Conservation (phyloP, 2,113 vertebrate genomes). For the Siniperca chuatsi region DNA sequence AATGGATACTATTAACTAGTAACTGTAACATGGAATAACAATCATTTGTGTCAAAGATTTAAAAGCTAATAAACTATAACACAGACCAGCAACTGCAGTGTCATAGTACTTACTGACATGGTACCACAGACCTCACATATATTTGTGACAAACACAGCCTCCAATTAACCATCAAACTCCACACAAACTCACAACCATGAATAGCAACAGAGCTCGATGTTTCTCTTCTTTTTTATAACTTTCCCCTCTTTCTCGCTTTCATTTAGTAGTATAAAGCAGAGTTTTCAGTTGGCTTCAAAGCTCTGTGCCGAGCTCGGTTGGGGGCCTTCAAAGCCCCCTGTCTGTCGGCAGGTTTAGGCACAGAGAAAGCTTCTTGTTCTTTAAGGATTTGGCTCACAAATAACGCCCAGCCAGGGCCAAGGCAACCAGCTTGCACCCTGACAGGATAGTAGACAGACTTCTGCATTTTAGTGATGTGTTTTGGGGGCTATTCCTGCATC, state of each 20-base stretch:
- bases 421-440: slow-evolving; percentile 76
- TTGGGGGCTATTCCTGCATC: slow-evolving; percentile 62
- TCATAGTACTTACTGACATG: slow-evolving; percentile 6
- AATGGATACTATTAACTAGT: neutral
- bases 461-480: slow-evolving; percentile 71
- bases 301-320: slow-evolving; percentile 85
- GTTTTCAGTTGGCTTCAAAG: slow-evolving; percentile 87
- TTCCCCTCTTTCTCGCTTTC: slow-evolving; percentile 76
- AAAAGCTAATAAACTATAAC: neutral
- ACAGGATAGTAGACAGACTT: slow-evolving; percentile 68
- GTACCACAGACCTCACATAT: neutral
- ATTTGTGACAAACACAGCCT: slow-evolving; percentile 20
- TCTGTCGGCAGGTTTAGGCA: slow-evolving; percentile 87
- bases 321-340: slow-evolving; percentile 88
- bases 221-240: slow-evolving; percentile 70
- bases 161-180: slow-evolving; percentile 43
- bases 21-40: neutral
- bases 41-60: neutral
- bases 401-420: slow-evolving; percentile 81
- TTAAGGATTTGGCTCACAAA: slow-evolving; percentile 87
- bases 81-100: slow-evolving; percentile 19
- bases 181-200: slow-evolving; percentile 39
- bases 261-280: slow-evolving; percentile 78
- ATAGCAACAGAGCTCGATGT: slow-evolving; percentile 45
- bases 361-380: slow-evolving; percentile 87